phyloP scores from a whole-genome alignment of 2,888 invertebrate species.

The Geotrupes spiniger region DNA sequence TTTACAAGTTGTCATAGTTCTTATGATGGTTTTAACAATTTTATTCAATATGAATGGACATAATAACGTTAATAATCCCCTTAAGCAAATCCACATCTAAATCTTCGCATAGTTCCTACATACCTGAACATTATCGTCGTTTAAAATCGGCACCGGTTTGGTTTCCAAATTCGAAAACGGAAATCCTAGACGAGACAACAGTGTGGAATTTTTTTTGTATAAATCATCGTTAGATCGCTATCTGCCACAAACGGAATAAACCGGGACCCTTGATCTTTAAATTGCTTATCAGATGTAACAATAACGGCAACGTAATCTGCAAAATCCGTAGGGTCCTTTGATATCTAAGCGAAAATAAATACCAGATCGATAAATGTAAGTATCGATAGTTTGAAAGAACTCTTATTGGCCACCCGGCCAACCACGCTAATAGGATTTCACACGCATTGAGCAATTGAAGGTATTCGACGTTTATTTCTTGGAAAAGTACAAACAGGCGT shows the following conservation, averaged over 20 bases:
- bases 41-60: too few species aligned
- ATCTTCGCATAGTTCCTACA: not conserved
- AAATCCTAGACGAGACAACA: constrained; percentile 10
- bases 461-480: too few species aligned
- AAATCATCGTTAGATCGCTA: constrained; percentile 19
- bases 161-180: constrained; percentile 5
- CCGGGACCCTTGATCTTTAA: constrained; percentile 28
- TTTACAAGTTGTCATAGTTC: too few species aligned
- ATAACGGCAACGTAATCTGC: constrained; percentile 44
- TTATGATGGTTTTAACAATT: too few species aligned
- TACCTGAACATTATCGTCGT: not conserved
- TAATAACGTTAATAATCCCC: too few species aligned
- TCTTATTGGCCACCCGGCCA: constrained; percentile 27
- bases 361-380: constrained; percentile 31
- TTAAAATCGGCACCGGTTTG: not conserved
- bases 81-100: too few species aligned
- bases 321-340: constrained; percentile 48
- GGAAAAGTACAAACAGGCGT: too few species aligned
- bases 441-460: constrained; percentile 31
- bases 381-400: constrained; percentile 17
- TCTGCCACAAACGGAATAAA: constrained; percentile 23
- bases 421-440: constrained; percentile 33
- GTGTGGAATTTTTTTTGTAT: constrained; percentile 1
- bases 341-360: constrained; percentile 48
- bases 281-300: constrained; percentile 45